These are phyloP conservation scores for Ceuthmochares aereus DNA, from an alignment of 2,113 vertebrate species.

Conservation along the genomic window DNA sequence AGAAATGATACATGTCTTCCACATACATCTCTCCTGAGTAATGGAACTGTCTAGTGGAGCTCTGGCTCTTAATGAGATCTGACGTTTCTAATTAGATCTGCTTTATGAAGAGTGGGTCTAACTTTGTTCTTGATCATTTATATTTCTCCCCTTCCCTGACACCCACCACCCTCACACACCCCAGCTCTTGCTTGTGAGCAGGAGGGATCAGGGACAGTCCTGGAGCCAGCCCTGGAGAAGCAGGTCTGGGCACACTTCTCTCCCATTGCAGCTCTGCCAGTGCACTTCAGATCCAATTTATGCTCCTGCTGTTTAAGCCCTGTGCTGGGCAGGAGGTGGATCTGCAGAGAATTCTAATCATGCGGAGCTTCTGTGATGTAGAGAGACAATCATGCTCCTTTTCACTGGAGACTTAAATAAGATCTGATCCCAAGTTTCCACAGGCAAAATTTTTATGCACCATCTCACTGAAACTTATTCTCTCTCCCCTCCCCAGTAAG, in stretches of 20 bases:
- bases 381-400: background rate
- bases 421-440: background rate
- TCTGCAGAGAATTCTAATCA: constrained; percentile 42
- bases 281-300: background rate
- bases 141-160: background rate
- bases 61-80: background rate
- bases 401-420: constrained; percentile 20
- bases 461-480: background rate
- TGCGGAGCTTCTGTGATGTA: background rate
- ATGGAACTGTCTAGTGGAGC: background rate
- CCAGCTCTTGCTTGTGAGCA: background rate
- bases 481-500: background rate
- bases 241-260: background rate
- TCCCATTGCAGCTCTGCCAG: background rate
- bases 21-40: background rate
- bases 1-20: background rate
- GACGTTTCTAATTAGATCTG: constrained; percentile 10
- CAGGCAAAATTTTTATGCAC: constrained; percentile 4
- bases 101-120: background rate
- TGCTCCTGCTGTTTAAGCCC: constrained; percentile 48
- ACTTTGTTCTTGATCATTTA: background rate
- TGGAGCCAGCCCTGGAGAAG: background rate
- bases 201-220: background rate
- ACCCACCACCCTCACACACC: no score
- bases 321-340: background rate